Base-by-base conservation (phyloP, 2,797 vertebrate species). In the Acrossocheilus wenchowensis region DNA sequence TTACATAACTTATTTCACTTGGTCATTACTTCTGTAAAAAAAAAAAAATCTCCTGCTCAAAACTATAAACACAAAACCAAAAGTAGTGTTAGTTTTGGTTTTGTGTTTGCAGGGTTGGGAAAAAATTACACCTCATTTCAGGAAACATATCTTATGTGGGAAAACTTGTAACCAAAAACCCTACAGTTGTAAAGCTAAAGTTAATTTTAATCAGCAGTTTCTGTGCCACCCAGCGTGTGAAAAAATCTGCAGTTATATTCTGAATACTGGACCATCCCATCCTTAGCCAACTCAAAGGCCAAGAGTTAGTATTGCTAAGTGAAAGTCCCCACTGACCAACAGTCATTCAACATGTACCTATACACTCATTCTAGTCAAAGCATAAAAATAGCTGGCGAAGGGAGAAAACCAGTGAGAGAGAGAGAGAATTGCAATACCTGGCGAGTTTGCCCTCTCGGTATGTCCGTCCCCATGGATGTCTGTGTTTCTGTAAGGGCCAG, bases 401-500 rank as follows among this genome's bases (percentile, higher is more conserved):
- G 19, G 71, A 82, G 45, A 75, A 36, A 39, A 75, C 43, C 3
- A 68, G 52, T 41, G 54, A 75, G 23, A 45, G 39, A 82, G 4
- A 39, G 1, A 30, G 30, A 39, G 1, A 45, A 57, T 34, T 48
- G 50, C 12, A 90, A 88, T 93, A 99, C 98, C 98, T 97, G 94
- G 98, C 98, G 15, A 99, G 94, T 88, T 99, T 99, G 84, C 98
- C 98, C 91, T 99, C 98, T 48, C 98, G 94, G 93, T 99, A 99
- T 0, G 98, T 99, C 88, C 98, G 97, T 81, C 98, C 98, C 98
- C 98, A 99, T 0, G 98, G 98, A 91, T 99, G 98, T 48, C 98
- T 94, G 93, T 99, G 98, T 23, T 99, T 99, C 94, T 99, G 98
- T 77, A 99, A 92, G 2, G 98, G 98, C 98, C 98, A 99, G 45